Conservation (phyloP, 2,113 vertebrate genomes). For the Scomber colias region DNA sequence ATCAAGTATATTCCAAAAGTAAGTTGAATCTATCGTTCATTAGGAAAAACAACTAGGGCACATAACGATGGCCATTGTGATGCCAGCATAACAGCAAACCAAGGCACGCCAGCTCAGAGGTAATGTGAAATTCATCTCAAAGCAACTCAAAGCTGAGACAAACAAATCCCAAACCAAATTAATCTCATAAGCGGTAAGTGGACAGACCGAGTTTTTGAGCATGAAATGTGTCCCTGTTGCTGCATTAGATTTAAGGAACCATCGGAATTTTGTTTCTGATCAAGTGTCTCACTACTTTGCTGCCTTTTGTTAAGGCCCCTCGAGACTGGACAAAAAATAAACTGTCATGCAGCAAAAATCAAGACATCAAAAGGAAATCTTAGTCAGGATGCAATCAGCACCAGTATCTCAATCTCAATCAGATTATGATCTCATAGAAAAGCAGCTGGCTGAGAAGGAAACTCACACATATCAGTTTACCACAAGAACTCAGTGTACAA, state of each 20-base stretch:
- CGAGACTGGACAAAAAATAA: not conserved
- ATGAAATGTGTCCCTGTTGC: no score
- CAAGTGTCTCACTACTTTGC: not conserved
- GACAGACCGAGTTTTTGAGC: not conserved
- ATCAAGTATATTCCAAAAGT: not conserved
- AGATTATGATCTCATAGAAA: conserved; percentile 1
- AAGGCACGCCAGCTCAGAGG: not conserved
- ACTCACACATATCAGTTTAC: conserved; percentile 9
- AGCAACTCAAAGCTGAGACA: not conserved
- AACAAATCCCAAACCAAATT: not conserved
- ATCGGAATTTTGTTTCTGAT: no score
- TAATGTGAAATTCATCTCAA: not conserved
- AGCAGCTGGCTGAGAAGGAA: conserved; percentile 28
- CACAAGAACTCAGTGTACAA: not conserved
- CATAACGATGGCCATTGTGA: not conserved
- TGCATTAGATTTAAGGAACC: not conserved
- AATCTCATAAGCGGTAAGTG: no score
- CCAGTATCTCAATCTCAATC: not conserved
- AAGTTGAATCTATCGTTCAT: not conserved
- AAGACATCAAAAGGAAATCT: not conserved
- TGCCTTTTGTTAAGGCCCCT: not conserved
- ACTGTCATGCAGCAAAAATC: not conserved
- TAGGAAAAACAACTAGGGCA: not conserved
- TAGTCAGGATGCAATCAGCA: conserved; percentile 7
- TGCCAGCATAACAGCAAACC: not conserved